Evolutionary conservation across 2,888 invertebrate genomes (phyloP), one percentile per base, ranked within the genome.

Genomic region (Colletes collaris): DNA sequence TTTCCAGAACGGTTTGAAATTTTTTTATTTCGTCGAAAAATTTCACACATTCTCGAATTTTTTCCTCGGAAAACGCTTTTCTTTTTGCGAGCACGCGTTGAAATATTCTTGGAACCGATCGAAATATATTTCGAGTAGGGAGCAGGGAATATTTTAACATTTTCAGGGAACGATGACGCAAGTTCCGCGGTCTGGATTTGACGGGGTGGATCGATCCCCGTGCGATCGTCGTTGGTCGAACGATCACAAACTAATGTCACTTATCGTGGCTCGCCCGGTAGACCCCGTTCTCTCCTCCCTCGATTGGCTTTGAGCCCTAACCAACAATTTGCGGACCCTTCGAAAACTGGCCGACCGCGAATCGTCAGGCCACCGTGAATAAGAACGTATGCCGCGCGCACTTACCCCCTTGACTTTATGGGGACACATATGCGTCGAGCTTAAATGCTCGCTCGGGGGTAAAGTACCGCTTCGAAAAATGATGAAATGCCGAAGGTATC

Each of bases 291-390:
- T 73, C 77, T 83, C 70, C 74, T 60, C 70, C 74, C 75, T 79
- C 81, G 72, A 84, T 83, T 83, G 83, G 83, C 84, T 81, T 74
- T 66, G 71, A 82, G 73, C 84, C 81, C 84, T 77, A 84, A 79
- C 84, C 84, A 79, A 82, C 82, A 76, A 84, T 84, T 84, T 84
- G 83, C 79, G 84, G 82, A 83, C 84, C 84, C 84, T 84, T 82
- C 84, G 81, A 73, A 73, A 82, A 69, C 77, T 84, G 84, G 70
- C 84, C 84, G 73, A 82, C 84, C 83, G 79, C 84, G 83, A 82
- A 84, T 83, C 81, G 77, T 60, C 68, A 55, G 53, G 40, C 70
- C 75, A 79, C 75, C 75, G 79, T 84, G 79, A 84, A 81, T 77
- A 77, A 83, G 77, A 84, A 84, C 84, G 84, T 84, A 84, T 84